phyloP scores from a whole-genome alignment of 2,797 vertebrate species.

The Graptemys geographica region DNA sequence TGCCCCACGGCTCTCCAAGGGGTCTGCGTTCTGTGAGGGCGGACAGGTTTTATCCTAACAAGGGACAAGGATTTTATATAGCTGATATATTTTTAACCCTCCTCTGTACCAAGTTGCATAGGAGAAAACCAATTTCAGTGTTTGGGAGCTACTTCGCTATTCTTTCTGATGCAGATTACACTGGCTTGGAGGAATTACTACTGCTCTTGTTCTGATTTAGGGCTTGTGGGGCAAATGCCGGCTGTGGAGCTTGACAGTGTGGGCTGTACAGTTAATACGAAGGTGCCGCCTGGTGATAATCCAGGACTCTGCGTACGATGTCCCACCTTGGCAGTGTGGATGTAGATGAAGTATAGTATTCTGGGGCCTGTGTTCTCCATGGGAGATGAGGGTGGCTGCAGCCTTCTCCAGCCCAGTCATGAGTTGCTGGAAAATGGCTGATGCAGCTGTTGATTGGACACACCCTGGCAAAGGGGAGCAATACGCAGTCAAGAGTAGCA shows the following conservation, averaged over 20 bases:
- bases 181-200: neutral
- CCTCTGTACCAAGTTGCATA: neutral
- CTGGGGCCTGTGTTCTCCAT: neutral
- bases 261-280: neutral
- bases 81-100: neutral
- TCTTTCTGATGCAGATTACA: neutral
- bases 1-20: neutral
- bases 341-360: neutral
- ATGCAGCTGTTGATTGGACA: neutral
- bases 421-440: fast-evolving
- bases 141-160: neutral
- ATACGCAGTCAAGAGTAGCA: neutral
- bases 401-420: neutral
- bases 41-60: fast-evolving
- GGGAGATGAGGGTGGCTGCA: neutral
- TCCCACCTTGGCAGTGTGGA: neutral
- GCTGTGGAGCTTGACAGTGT: neutral
- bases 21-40: neutral
- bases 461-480: neutral
- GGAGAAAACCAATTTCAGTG: neutral
- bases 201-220: neutral
- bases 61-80: neutral
- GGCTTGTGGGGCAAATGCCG: neutral
- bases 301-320: neutral
- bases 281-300: neutral